Evolutionary conservation across 2,888 invertebrate genomes (phyloP).

Genomic region (Andrena trimmerana): DNA sequence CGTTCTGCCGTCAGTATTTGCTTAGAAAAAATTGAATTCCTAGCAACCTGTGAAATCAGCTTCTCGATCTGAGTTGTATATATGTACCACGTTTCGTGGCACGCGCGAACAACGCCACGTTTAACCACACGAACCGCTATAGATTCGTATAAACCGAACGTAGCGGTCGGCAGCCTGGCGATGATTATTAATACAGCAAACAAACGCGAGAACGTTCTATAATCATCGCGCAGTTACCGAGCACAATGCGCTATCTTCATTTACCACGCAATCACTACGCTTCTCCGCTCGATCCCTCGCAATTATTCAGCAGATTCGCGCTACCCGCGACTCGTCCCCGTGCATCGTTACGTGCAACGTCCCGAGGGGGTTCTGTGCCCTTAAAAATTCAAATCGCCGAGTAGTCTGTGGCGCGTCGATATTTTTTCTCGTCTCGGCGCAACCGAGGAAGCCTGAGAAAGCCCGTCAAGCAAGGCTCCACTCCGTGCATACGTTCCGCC

Average conservation of each 20-base stretch:
- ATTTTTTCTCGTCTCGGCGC: neutral
- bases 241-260: constrained; percentile 23
- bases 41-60: too few relatives aligned
- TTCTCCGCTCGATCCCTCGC: constrained; percentile 8
- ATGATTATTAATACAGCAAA: constrained; percentile 38
- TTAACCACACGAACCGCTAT: neutral
- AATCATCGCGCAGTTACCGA: constrained; percentile 34
- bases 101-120: constrained; percentile 6
- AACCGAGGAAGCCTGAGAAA: constrained; percentile 46
- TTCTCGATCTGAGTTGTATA: neutral
- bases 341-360: neutral
- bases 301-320: constrained; percentile 41
- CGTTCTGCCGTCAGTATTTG: too few relatives aligned
- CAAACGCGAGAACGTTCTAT: constrained; percentile 20
- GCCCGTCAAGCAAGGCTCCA: neutral
- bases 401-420: neutral
- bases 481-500: constrained; percentile 23
- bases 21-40: too few relatives aligned
- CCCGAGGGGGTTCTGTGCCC: neutral
- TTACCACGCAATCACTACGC: constrained; percentile 16
- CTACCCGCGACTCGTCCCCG: neutral
- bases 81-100: neutral
- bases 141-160: constrained; percentile 21
- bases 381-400: constrained; percentile 12
- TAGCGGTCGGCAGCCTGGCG: constrained; percentile 15